Evolutionary conservation across 2,888 invertebrate genomes (phyloP).

Genomic region (Xestia xanthographa): DNA sequence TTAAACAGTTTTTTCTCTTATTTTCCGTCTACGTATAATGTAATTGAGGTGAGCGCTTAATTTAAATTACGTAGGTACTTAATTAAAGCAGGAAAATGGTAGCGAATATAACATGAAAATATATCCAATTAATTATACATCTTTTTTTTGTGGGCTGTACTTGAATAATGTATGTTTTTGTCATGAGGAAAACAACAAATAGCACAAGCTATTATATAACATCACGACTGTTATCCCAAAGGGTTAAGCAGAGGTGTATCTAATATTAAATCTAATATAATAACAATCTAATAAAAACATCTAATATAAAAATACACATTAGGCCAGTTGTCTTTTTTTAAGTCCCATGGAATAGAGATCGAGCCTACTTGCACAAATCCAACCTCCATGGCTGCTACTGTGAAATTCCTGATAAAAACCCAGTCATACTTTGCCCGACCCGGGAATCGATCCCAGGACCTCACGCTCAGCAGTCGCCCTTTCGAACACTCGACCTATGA

Average conservation of each 20-base stretch:
- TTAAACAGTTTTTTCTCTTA: conserved; percentile 23
- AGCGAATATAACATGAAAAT: conserved; percentile 6
- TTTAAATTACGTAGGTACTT: conserved; percentile 38
- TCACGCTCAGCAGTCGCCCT: not conserved
- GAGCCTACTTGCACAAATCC: not conserved
- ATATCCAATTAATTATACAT: conserved; percentile 11
- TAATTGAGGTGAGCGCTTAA: conserved; percentile 23
- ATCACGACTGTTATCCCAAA: not conserved
- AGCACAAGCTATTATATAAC: not conserved
- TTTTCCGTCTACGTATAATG: conserved; percentile 22
- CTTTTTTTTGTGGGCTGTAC: not conserved
- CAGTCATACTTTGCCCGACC: not conserved
- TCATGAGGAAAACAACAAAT: not conserved
- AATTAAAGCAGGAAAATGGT: conserved; percentile 39
- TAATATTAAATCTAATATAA: too few species aligned
- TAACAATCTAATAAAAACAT: too few species aligned
- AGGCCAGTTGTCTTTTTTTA: not conserved
- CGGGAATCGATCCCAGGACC: not conserved
- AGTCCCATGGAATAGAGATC: not conserved
- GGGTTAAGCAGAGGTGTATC: not conserved
- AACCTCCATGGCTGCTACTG: not conserved
- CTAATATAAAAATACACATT: too few species aligned
- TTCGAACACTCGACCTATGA: not conserved
- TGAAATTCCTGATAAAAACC: not conserved
- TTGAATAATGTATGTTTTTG: not conserved